Percentiles rank a stretch among this genome's conserved stretches.
Evolutionary conservation across 2,113 vertebrate genomes (phyloP).

Genomic region (Hemibagrus wyckioides): DNA sequence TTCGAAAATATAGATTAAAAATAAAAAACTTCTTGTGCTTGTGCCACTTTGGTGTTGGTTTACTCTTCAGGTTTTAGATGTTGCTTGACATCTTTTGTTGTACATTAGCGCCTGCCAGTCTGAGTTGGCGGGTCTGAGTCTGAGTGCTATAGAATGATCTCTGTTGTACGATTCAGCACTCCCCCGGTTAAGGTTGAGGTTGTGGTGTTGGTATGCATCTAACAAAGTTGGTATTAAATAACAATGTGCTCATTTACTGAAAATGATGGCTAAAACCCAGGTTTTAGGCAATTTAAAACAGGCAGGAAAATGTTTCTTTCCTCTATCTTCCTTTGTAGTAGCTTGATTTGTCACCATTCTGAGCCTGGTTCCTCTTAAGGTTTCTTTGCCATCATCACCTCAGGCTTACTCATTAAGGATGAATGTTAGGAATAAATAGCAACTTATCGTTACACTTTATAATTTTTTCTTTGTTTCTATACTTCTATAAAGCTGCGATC

Average conservation of each 20-base stretch:
- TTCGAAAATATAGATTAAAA: not conserved
- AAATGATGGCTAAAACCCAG: not conserved
- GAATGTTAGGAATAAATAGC: too few species aligned
- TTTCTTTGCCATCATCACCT: too few species aligned
- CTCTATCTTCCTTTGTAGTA: not conserved
- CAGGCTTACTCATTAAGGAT: too few species aligned
- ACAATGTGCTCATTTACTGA: too few species aligned
- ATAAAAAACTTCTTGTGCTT: not conserved
- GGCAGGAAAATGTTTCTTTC: not conserved
- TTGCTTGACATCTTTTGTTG: slow-evolving; percentile 12
- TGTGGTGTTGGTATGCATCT: not conserved
- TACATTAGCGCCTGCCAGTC: not conserved
- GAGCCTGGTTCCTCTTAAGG: too few species aligned
- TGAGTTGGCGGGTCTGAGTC: too few species aligned
- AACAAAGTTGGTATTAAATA: too few species aligned
- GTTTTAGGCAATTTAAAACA: not conserved
- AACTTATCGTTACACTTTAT: too few species aligned
- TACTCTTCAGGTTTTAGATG: not conserved
- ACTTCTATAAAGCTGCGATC: too few species aligned
- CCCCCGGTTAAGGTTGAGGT: not conserved
- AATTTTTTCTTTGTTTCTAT: too few species aligned
- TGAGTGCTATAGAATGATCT: not conserved
- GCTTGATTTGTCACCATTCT: too few species aligned
- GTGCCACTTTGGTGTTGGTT: not conserved
- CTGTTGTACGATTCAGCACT: not conserved